Percentiles rank a stretch among this genome's conserved stretches.
Conservation (phyloP, 2,113 vertebrate species). For the Podilymbus podiceps region DNA sequence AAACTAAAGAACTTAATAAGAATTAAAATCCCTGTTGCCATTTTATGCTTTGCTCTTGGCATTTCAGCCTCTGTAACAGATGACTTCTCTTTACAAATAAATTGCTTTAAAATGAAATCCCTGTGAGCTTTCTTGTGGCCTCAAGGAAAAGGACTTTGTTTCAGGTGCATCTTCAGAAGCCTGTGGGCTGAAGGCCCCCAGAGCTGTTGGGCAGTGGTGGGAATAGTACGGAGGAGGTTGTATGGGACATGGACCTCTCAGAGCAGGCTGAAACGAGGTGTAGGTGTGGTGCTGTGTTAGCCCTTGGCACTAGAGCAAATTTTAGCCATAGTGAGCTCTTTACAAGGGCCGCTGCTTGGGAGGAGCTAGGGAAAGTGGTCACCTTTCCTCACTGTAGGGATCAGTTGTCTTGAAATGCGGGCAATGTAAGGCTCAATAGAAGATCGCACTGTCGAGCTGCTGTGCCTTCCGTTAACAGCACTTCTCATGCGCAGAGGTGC, state of each 20-base stretch:
- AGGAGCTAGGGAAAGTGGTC: neutral
- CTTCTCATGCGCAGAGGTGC: neutral
- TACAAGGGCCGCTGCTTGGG: neutral
- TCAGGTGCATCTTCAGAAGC: neutral
- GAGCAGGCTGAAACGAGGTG: neutral
- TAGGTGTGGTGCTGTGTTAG: neutral
- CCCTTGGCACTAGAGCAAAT: neutral
- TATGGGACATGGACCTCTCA: fast-evolving
- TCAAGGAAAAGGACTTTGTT: neutral
- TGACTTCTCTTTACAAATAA: neutral
- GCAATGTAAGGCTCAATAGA: neutral
- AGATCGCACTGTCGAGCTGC: fast-evolving
- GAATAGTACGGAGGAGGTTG: neutral
- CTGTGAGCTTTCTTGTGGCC: neutral
- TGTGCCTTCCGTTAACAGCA: fast-evolving
- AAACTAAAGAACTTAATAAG: neutral
- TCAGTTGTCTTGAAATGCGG: neutral
- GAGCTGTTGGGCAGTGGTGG: neutral
- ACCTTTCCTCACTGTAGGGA: neutral
- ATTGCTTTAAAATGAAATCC: slow-evolving; percentile 3
- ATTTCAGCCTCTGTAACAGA: neutral
- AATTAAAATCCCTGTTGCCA: slow-evolving; percentile 9
- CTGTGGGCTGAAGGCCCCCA: neutral
- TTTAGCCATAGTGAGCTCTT: neutral
- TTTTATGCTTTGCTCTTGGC: neutral